phyloP scores from a whole-genome alignment of 2,113 vertebrate species.

The Perca fluviatilis region DNA sequence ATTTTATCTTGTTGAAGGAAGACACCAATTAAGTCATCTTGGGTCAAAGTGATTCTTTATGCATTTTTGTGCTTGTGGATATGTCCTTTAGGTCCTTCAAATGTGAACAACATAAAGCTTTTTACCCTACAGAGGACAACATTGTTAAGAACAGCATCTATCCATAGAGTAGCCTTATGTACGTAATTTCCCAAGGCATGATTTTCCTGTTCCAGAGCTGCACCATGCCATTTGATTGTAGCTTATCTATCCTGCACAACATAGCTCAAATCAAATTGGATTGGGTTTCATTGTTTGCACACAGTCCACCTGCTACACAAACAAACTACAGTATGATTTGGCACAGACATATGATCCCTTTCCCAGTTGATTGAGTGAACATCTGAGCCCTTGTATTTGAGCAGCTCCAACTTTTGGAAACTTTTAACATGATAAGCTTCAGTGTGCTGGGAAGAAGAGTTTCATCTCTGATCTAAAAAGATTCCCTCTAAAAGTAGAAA shows the following conservation, averaged over 20 bases:
- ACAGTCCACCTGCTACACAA: slow-evolving; percentile 75
- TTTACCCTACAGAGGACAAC: slow-evolving; percentile 41
- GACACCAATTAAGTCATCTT: slow-evolving; percentile 55
- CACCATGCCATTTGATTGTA: slow-evolving; percentile 64
- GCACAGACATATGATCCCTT: slow-evolving; percentile 57
- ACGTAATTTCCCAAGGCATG: slow-evolving; percentile 64
- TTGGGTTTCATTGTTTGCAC: slow-evolving; percentile 69
- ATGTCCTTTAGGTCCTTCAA: slow-evolving; percentile 15
- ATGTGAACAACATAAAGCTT: slow-evolving; percentile 38
- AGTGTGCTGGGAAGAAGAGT: background rate
- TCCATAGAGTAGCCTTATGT: slow-evolving; percentile 33
- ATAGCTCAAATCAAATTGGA: slow-evolving; percentile 69
- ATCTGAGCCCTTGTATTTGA: slow-evolving; percentile 62
- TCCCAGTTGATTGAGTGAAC: slow-evolving; percentile 62
- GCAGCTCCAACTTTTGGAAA: slow-evolving; percentile 26
- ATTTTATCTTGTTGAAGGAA: slow-evolving; percentile 46
- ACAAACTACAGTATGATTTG: slow-evolving; percentile 64
- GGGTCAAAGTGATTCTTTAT: slow-evolving; percentile 41
- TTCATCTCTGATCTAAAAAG: slow-evolving; percentile 19
- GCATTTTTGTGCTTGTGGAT: slow-evolving; percentile 19
- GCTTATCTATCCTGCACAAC: slow-evolving; percentile 69
- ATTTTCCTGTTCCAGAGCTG: slow-evolving; percentile 47
- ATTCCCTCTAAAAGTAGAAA: slow-evolving; percentile 1
- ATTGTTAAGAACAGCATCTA: slow-evolving; percentile 21
- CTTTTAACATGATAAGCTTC: slow-evolving; percentile 37